Percentiles rank a stretch among this genome's conserved stretches.
These are phyloP conservation scores for Siphamia tubifer DNA, from an alignment of 2,113 vertebrate genomes.

Conservation along the genomic window DNA sequence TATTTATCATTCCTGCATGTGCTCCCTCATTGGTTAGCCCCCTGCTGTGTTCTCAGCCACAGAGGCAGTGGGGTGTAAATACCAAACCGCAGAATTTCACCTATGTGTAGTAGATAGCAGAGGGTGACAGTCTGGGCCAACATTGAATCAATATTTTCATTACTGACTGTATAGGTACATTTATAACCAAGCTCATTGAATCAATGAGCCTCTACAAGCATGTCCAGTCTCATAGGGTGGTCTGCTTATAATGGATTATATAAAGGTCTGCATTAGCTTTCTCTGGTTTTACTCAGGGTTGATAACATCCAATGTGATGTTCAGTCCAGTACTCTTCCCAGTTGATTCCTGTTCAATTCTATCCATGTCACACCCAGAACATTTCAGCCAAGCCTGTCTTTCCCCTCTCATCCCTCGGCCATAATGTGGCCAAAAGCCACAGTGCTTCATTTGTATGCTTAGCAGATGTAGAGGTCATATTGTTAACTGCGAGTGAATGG, in stretches of 20 bases:
- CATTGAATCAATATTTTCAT: conserved; percentile 32
- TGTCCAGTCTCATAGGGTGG: neutral
- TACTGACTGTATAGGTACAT: conserved; percentile 3
- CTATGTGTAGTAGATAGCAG: conserved; percentile 5
- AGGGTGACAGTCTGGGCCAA: neutral
- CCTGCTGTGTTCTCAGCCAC: conserved; percentile 32
- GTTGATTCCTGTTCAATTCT: conserved; percentile 11
- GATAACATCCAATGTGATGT: conserved; percentile 31
- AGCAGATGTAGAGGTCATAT: conserved; percentile 45
- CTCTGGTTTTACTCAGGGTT: conserved; percentile 12
- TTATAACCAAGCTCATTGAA: neutral
- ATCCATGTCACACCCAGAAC: conserved; percentile 11
- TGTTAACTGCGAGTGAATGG: conserved; percentile 12
- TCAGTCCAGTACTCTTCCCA: neutral
- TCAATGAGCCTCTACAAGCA: neutral
- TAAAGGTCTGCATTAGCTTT: neutral
- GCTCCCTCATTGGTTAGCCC: conserved; percentile 40
- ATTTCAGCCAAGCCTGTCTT: neutral
- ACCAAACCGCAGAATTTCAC: conserved; percentile 27
- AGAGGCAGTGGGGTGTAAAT: conserved; percentile 26
- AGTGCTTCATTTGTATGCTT: conserved; percentile 44
- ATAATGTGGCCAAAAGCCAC: conserved; percentile 28
- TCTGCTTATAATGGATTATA: conserved; percentile 23
- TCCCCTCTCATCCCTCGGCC: neutral
- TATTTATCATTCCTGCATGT: conserved; percentile 63